Evolutionary conservation across 2,888 invertebrate species (phyloP), one percentile per base, ranked within the genome.

Genomic region (Melanostoma mellinum): DNA sequence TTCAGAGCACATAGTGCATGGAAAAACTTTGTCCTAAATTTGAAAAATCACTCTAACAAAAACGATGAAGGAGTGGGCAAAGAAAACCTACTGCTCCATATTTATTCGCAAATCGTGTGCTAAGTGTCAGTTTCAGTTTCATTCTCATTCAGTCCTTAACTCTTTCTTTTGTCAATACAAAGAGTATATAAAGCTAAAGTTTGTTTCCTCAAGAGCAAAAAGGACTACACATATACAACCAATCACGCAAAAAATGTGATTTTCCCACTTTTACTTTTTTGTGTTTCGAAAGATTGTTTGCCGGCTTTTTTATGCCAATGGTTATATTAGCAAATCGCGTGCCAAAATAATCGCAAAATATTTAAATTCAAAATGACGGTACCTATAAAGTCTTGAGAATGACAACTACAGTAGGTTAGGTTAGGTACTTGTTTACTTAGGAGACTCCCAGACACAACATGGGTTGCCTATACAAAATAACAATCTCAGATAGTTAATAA

Each of bases 251-350:
- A 79, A 68, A 46, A 55, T 69, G 0, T 42, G 9, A 44, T 50
- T 53, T 44, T 10, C 53, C 44, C 38, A 71, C 69, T 79, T 63
- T 74, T 63, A 46, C 75, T 65, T 69, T 75, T 48, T 35, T 30
- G 30, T 63, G 10, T 6, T 8, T 1, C 3, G 50, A 30, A 63
- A 63, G 35, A 48, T 56, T 52, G 3, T 60, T 50, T 68, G 44
- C 69, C 60, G 72, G 72, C 52, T 73, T 68, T 77, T 63, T 73
- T 82, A 55, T 73, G 73, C 63, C 77, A 77, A 77, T 63, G 61
- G 30, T 72, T 56, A 79, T 67, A 79, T 84, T 79, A 65, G 74
- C 61, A 69, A 75, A 84, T 84, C 84, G 84, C 84, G 84, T 84
- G 84, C 8, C 32, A 32, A 32, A 55, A 69, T 75, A 79, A 75